Conservation (phyloP, 2,113 vertebrate species). For the Phoxinus phoxinus region DNA sequence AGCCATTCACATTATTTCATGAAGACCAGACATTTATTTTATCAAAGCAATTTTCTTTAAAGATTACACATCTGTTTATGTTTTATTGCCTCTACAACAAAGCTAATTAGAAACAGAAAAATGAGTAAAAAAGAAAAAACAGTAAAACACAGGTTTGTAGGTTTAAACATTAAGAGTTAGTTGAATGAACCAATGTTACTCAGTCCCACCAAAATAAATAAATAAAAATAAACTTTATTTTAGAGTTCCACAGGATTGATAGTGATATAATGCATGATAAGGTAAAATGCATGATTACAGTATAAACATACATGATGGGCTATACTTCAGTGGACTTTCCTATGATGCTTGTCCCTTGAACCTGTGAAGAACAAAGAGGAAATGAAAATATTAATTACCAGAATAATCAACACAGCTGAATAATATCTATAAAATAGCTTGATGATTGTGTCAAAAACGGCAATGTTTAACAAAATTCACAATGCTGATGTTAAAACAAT, state of each 20-base stretch:
- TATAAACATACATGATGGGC: slow-evolving; percentile 32
- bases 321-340: slow-evolving; percentile 78
- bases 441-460: not conserved
- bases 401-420: not conserved
- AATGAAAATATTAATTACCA: not conserved
- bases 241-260: slow-evolving; percentile 11
- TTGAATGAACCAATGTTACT: not conserved
- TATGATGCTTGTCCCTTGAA: slow-evolving; percentile 52
- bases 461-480: not conserved
- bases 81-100: not conserved
- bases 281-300: slow-evolving; percentile 19
- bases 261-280: slow-evolving; percentile 5
- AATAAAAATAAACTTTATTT: slow-evolving; percentile 36
- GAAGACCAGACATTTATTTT: not conserved
- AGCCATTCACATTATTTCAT: not conserved
- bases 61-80: slow-evolving; percentile 12
- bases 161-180: not conserved
- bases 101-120: not conserved
- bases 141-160: not conserved
- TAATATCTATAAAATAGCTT: not conserved
- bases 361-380: slow-evolving; percentile 54
- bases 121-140: not conserved
- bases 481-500: not conserved
- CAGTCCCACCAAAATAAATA: slow-evolving; percentile 19
- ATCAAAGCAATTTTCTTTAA: slow-evolving; percentile 2